These are phyloP conservation scores for Hetaerina titia DNA, from an alignment of 2,888 invertebrate genomes.

Conservation along the genomic window DNA sequence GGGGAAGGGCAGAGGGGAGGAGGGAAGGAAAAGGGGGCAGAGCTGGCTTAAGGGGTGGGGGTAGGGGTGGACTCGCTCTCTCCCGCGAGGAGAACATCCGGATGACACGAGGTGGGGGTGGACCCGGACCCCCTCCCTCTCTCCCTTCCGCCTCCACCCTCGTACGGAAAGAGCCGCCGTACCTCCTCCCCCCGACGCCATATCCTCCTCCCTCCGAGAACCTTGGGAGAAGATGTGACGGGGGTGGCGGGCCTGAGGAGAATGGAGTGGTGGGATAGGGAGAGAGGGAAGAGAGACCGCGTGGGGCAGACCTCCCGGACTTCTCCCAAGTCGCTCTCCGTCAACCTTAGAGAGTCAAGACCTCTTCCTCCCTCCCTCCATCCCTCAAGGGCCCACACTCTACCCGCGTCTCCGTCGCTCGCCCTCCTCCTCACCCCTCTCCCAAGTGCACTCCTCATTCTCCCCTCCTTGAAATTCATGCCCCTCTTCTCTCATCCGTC, in stretches of 20 bases:
- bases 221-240: background rate
- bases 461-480: conserved; percentile 48
- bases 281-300: too few species aligned
- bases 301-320: background rate
- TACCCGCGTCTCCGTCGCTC: background rate
- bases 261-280: background rate
- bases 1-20: background rate
- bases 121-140: too few species aligned
- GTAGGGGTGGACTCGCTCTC: background rate
- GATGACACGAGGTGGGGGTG: background rate
- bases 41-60: background rate
- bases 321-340: background rate
- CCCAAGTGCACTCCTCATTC: background rate
- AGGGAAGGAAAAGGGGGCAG: background rate
- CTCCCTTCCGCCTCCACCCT: background rate
- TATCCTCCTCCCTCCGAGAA: background rate
- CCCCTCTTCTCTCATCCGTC: background rate
- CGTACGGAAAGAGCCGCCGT: background rate
- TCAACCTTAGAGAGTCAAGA: background rate
- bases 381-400: background rate
- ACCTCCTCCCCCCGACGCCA: background rate
- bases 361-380: background rate
- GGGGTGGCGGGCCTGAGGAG: background rate
- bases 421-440: background rate
- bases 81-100: conserved; percentile 38